Conservation (phyloP, 2,113 vertebrate species). For the Xenopus laevis region DNA sequence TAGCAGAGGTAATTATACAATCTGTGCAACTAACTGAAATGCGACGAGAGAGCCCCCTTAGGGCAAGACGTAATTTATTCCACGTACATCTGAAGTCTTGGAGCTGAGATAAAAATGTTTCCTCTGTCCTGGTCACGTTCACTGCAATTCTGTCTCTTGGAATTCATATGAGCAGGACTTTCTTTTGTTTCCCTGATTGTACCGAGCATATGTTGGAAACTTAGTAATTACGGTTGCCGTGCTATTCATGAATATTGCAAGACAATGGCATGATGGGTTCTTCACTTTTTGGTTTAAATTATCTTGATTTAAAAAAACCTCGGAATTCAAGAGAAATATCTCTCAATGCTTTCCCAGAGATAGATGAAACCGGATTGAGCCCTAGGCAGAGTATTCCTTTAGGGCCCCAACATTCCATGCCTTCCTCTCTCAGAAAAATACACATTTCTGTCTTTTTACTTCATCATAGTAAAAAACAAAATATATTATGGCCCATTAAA, state of each 20-base stretch:
- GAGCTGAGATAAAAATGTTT: slow-evolving; percentile 32
- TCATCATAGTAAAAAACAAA: too few relatives aligned
- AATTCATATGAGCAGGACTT: slow-evolving; percentile 8
- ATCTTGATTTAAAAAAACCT: too few relatives aligned
- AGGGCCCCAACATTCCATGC: too few relatives aligned
- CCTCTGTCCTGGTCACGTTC: slow-evolving; percentile 20
- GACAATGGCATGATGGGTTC: slow-evolving; percentile 24
- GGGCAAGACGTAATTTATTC: slow-evolving; percentile 37
- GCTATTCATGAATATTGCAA: neutral
- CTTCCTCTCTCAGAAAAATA: too few relatives aligned
- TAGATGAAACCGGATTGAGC: too few relatives aligned
- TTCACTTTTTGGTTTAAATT: slow-evolving; percentile 1
- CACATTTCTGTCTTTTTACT: too few relatives aligned
- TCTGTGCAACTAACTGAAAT: slow-evolving; percentile 26
- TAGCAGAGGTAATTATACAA: slow-evolving; percentile 36
- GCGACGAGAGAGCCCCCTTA: slow-evolving; percentile 19
- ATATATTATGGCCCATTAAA: too few relatives aligned
- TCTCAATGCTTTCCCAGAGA: too few relatives aligned
- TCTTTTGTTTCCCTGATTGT: slow-evolving; percentile 14
- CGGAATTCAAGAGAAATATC: too few relatives aligned
- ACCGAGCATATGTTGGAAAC: slow-evolving; percentile 7
- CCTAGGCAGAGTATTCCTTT: too few relatives aligned
- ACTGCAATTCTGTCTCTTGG: slow-evolving; percentile 7
- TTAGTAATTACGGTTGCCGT: slow-evolving; percentile 26
- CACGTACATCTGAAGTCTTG: slow-evolving; percentile 9